Evolutionary conservation across 2,113 vertebrate genomes (phyloP).

Genomic region (Gallinago undulata): DNA sequence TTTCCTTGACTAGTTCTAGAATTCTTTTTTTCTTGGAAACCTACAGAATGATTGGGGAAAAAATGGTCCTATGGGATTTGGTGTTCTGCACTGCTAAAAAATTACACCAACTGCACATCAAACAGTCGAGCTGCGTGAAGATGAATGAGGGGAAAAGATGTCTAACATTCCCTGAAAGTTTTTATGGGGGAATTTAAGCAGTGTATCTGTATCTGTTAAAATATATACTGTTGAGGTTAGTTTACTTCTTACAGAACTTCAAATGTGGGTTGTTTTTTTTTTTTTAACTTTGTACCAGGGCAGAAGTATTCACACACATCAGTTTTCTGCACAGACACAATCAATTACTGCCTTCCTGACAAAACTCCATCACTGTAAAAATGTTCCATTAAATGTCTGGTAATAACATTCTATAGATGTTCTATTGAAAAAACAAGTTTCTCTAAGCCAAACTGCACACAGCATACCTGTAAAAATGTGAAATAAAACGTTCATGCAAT

Average conservation of each 20-base stretch:
- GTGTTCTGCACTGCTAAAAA: background rate
- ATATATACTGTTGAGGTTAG: background rate
- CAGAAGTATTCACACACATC: background rate
- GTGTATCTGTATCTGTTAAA: background rate
- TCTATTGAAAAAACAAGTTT: background rate
- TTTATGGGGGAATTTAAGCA: background rate
- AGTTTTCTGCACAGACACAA: background rate
- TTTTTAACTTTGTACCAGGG: slow-evolving; percentile 1
- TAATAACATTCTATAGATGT: background rate
- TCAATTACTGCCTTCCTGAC: slow-evolving; percentile 22
- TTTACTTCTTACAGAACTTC: background rate
- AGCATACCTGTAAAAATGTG: background rate
- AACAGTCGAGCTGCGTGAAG: background rate
- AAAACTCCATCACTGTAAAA: slow-evolving; percentile 4
- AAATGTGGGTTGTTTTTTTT: background rate
- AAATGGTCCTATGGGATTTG: background rate
- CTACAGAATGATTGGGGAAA: background rate
- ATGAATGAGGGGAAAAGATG: background rate
- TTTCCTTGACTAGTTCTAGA: background rate
- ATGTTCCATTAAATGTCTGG: slow-evolving; percentile 37
- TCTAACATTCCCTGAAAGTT: background rate
- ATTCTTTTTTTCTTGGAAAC: background rate
- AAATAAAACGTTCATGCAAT: slow-evolving; percentile 15
- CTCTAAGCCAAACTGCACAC: background rate
- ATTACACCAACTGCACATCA: background rate